Base-by-base conservation (phyloP, 2,888 invertebrate genomes). In the Cordylochernes scorpioides region DNA sequence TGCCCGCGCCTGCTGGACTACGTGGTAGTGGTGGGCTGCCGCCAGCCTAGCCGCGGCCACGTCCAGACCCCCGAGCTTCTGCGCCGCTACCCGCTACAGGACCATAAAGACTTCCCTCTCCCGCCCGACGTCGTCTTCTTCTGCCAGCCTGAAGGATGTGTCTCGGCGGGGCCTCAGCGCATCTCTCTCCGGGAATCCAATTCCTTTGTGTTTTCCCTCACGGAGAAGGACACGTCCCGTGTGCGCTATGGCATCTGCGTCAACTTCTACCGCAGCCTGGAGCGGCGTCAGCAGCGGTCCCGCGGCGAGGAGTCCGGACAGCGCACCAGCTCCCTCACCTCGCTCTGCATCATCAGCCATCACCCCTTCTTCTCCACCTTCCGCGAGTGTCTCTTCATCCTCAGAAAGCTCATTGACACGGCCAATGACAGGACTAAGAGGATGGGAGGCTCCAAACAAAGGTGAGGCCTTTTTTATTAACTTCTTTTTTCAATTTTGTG, bases 331-430 rank as follows among this genome's bases (percentile, higher is more conserved):
- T 86, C 91, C 9, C 59, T 97, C 42, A 97, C 97, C 21, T 91
- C 94, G 27, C 61, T 99, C 32, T 99, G 97, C 59, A 67, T 99
- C 43, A 65, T 99, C 32, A 91, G 91, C 38, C 97, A 99, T 62
- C 94, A 99, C 62, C 91, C 94, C 19, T 97, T 99, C 60, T 88
- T 97, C 58, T 75, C 91, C 38, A 84, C 78, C 48, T 97, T 97
- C 61, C 74, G 97, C 42, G 86, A 94, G 62, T 86, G 91, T 61
- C 67, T 99, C 45, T 78, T 77, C 59, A 73, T 88, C 45, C 62
- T 99, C 47, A 80, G 86, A 57, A 77, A 77, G 50, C 62, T 99
- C 42, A 86, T 99, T 46, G 91, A 94, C 58, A 84, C 88, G 34
- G 91, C 91, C 58, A 88, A 94, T 58, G 84, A 86, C 58, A 74